These are phyloP conservation scores for Protosalanx chinensis DNA, from an alignment of 2,797 vertebrate species.

Conservation along the genomic window DNA sequence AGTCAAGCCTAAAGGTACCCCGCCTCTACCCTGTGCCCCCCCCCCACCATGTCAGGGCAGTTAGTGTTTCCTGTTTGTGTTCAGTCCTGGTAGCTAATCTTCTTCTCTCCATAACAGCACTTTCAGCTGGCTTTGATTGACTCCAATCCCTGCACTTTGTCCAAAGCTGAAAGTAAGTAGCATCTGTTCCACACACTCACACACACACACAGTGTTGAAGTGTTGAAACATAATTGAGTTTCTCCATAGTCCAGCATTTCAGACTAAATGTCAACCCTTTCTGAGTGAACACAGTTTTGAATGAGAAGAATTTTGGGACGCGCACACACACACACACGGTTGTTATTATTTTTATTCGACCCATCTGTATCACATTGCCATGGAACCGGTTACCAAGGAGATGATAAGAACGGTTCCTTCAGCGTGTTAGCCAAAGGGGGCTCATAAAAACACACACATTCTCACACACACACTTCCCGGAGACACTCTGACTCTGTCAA, in stretches of 20 bases:
- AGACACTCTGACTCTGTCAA: conserved; percentile 32
- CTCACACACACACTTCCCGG: not conserved
- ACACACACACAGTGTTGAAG: not conserved
- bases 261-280: no score
- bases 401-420: conserved; percentile 49
- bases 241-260: not conserved
- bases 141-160: conserved; percentile 99
- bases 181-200: not conserved
- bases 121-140: conserved; percentile 97
- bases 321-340: not conserved
- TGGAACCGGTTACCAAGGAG: conserved; percentile 66
- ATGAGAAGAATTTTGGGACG: not conserved
- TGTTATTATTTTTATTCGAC: conserved; percentile 49
- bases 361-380: conserved; percentile 36
- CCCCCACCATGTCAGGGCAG: not conserved
- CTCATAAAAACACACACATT: not conserved
- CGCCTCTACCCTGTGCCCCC: not conserved
- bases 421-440: conserved; percentile 19
- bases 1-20: conserved; percentile 95
- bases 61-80: not conserved
- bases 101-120: no score
- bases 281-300: no score
- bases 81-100: no score
- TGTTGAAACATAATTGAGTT: no score
- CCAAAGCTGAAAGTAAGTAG: conserved; percentile 98